A percentile compares a stretch with the other conserved stretches of the same genome.
Conservation (phyloP, 2,113 vertebrate species). For the Sitta europaea region DNA sequence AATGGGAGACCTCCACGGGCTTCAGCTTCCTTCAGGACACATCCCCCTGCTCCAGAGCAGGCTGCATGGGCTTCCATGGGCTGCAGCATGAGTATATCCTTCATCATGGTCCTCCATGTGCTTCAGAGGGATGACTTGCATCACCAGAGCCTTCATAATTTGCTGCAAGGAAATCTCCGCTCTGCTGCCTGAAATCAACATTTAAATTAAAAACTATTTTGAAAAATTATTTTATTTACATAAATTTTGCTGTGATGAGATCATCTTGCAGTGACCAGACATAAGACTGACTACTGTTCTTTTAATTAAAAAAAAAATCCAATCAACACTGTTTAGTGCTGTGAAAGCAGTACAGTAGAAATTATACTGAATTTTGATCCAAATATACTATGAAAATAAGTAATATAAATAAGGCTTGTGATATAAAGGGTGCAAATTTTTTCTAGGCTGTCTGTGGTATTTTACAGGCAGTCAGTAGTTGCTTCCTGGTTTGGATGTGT, state of each 20-base stretch:
- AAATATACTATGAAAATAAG: neutral
- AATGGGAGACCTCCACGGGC: rapidly evolving
- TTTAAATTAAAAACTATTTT: neutral
- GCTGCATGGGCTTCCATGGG: neutral
- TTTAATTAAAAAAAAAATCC: neutral
- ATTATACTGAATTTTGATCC: neutral
- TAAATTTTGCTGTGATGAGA: neutral
- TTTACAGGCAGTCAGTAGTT: neutral
- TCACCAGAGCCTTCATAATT: neutral
- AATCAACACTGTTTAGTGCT: neutral
- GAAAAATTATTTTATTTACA: neutral
- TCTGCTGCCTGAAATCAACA: neutral
- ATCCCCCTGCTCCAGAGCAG: neutral
- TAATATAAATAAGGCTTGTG: neutral
- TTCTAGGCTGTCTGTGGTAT: neutral
- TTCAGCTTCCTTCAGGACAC: neutral
- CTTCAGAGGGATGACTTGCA: neutral
- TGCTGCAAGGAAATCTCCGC: neutral
- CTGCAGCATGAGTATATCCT: neutral
- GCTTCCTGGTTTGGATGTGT: neutral
- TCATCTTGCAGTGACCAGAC: neutral
- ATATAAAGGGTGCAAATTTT: neutral
- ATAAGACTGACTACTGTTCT: neutral
- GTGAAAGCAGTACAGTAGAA: neutral
- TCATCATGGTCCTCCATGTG: neutral